These are phyloP conservation scores for Apamea monoglypha DNA, from an alignment of 2,888 invertebrate genomes.

Conservation along the genomic window DNA sequence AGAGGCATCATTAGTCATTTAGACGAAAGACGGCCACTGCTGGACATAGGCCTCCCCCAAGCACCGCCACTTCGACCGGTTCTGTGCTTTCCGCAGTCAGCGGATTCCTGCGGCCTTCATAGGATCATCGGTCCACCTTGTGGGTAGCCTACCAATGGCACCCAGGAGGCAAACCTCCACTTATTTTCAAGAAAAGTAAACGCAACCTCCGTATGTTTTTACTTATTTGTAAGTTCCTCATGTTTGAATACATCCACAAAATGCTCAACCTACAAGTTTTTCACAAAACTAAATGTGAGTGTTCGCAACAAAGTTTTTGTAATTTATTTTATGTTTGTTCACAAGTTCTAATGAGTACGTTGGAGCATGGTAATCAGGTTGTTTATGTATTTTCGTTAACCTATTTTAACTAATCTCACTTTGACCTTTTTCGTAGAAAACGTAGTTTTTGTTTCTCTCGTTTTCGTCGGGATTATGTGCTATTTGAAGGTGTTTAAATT, in stretches of 20 bases:
- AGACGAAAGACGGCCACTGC: no score
- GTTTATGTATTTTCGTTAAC: constrained; percentile 57
- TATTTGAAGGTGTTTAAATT: constrained; percentile 38
- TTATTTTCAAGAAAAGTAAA: no score
- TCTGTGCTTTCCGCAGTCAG: no score
- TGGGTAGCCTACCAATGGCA: no score
- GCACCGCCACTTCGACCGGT: no score
- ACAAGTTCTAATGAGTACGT: constrained; percentile 56
- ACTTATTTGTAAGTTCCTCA: neutral
- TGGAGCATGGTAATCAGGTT: constrained; percentile 55
- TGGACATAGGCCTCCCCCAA: no score
- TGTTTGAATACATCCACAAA: constrained; percentile 1
- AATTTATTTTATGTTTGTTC: constrained; percentile 53
- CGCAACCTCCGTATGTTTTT: neutral
- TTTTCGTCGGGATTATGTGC: constrained; percentile 23
- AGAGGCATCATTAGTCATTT: neutral
- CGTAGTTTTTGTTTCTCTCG: neutral
- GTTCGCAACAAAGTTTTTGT: constrained; percentile 48
- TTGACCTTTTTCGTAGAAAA: constrained; percentile 36
- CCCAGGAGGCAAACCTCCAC: no score
- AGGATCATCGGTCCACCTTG: no score
- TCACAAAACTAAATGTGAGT: constrained; percentile 16
- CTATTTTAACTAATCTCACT: constrained; percentile 58
- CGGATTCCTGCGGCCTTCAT: no score
- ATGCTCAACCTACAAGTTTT: constrained; percentile 20